Conservation (phyloP, 2,888 invertebrate species). For the Cerastis leucographa region DNA sequence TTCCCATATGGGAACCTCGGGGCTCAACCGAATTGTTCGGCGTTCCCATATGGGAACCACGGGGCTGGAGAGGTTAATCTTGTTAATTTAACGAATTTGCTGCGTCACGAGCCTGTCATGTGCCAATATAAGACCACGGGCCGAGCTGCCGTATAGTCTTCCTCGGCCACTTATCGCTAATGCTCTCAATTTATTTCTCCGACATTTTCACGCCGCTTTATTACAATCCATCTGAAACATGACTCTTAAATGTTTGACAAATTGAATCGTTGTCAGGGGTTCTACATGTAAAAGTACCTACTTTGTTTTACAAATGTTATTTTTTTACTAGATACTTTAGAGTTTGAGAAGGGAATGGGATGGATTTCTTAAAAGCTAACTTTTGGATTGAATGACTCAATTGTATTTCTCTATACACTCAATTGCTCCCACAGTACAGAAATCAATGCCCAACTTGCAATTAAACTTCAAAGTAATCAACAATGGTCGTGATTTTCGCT, state of each 20-base stretch:
- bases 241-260: constrained; percentile 43
- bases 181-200: constrained; percentile 34
- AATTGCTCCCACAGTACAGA: background rate
- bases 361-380: background rate
- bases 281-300: constrained; percentile 8
- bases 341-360: background rate
- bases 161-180: constrained; percentile 47
- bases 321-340: background rate
- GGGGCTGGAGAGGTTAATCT: no score
- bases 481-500: background rate
- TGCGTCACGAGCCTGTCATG: constrained; percentile 58
- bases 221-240: constrained; percentile 39
- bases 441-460: background rate
- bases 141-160: constrained; percentile 21
- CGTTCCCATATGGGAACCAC: no score
- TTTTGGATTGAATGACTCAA: background rate
- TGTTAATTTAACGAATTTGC: constrained; percentile 56
- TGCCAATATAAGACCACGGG: constrained; percentile 44
- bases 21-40: no score
- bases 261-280: constrained; percentile 23
- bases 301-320: constrained; percentile 6
- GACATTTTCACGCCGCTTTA: constrained; percentile 35
- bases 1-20: no score
- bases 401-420: no score
- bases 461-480: background rate